phyloP scores from a whole-genome alignment of 2,113 vertebrate genomes.

The Apeltes quadracus region DNA sequence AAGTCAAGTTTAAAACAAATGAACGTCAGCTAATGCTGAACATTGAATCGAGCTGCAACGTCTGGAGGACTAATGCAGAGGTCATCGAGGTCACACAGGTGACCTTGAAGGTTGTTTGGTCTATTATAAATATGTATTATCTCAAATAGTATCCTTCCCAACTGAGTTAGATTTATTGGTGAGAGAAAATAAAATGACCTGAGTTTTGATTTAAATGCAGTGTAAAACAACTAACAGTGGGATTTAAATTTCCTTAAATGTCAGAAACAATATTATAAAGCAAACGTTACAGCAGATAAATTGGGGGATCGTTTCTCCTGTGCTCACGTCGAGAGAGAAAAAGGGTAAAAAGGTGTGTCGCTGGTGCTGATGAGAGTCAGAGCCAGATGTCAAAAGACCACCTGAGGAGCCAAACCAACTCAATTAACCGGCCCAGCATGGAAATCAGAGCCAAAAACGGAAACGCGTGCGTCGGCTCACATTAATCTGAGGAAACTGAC shows the following conservation, averaged over 20 bases:
- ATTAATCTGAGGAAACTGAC: constrained; percentile 34
- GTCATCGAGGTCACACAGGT: too few species aligned
- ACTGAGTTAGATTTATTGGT: constrained; percentile 12
- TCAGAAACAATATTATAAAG: not conserved
- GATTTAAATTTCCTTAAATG: not conserved
- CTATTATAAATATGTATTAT: too few species aligned
- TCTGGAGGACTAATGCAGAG: not conserved
- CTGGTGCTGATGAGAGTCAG: not conserved
- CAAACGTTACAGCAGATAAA: constrained; percentile 3
- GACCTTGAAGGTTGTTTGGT: too few species aligned
- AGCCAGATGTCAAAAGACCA: constrained; percentile 46
- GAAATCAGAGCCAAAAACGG: constrained; percentile 52
- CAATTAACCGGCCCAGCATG: constrained; percentile 48
- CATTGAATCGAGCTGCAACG: not conserved
- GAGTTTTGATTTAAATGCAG: constrained; percentile 5
- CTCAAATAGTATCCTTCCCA: not conserved
- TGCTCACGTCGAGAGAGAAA: not conserved
- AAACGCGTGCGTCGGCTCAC: constrained; percentile 41
- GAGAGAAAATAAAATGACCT: constrained; percentile 5
- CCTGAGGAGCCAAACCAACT: constrained; percentile 64
- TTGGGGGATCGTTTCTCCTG: not conserved
- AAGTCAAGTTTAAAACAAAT: not conserved
- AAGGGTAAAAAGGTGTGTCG: not conserved
- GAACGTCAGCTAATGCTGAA: not conserved
- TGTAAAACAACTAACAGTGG: constrained; percentile 16